A percentile compares a stretch with the other conserved stretches of the same genome.
These are phyloP conservation scores for Megaceryle alcyon DNA, from an alignment of 2,797 vertebrate genomes.

Conservation along the genomic window DNA sequence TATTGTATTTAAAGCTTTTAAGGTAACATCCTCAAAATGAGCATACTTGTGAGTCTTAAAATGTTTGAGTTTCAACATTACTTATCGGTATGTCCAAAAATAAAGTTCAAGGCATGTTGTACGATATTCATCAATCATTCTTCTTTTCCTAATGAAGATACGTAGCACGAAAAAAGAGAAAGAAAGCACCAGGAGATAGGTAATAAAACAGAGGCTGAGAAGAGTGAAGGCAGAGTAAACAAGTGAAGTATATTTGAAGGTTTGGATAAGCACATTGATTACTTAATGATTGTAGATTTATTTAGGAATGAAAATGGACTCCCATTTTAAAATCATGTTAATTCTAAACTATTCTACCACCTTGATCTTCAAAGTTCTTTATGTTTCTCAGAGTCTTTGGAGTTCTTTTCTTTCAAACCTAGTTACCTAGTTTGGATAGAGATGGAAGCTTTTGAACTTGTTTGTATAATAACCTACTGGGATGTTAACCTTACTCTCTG, in stretches of 20 bases:
- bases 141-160: background rate
- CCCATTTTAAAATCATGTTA: background rate
- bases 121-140: background rate
- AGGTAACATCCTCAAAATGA: background rate
- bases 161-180: background rate
- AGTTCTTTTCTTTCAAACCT: background rate
- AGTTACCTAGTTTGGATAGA: background rate
- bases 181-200: background rate
- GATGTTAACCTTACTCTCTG: background rate
- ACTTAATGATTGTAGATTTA: background rate
- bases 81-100: background rate
- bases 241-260: background rate
- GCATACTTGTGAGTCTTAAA: background rate
- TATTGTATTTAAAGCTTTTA: background rate
- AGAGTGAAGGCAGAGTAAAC: background rate
- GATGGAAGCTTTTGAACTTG: background rate
- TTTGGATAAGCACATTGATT: background rate
- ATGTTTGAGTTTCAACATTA: background rate
- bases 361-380: background rate
- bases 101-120: fast-evolving
- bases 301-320: background rate
- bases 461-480: background rate
- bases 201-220: background rate
- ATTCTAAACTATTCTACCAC: background rate
- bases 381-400: background rate